Conservation (phyloP, 2,888 invertebrate genomes). For the Dynastes maya region DNA sequence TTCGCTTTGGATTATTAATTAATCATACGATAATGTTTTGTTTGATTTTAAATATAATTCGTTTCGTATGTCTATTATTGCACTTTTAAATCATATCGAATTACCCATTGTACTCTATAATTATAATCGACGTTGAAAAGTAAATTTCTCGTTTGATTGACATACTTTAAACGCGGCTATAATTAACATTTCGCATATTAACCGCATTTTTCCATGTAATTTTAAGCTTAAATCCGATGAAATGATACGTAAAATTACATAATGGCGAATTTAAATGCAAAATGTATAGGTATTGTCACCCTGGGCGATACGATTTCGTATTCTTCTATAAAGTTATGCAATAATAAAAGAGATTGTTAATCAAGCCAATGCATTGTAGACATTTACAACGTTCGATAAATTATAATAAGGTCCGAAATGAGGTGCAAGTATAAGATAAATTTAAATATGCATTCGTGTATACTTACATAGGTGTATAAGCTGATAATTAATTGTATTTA, state of each 20-base stretch:
- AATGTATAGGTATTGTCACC: slow-evolving; percentile 17
- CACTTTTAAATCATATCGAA: slow-evolving; percentile 1
- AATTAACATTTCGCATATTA: slow-evolving; percentile 24
- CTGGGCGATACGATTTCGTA: slow-evolving; percentile 10
- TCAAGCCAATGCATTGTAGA: background rate
- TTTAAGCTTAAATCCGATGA: slow-evolving; percentile 16
- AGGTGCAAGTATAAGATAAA: background rate
- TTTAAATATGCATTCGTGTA: slow-evolving; percentile 7
- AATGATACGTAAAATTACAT: background rate
- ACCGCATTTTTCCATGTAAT: background rate
- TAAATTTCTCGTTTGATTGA: background rate
- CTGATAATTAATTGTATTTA: slow-evolving; percentile 18
- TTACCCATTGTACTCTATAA: slow-evolving; percentile 6
- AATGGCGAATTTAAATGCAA: background rate
- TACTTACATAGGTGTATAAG: background rate
- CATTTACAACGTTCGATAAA: slow-evolving; percentile 16
- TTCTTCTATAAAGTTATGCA: slow-evolving; percentile 13
- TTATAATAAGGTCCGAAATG: slow-evolving; percentile 17
- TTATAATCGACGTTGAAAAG: slow-evolving; percentile 3
- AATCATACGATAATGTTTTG: background rate
- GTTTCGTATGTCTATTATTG: background rate
- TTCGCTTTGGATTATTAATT: slow-evolving; percentile 8
- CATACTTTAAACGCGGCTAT: background rate
- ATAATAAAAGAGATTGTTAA: slow-evolving; percentile 11
- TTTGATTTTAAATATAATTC: slow-evolving; percentile 14